Base-by-base conservation (phyloP, 2,888 invertebrate genomes). In the Deilephila elpenor region DNA sequence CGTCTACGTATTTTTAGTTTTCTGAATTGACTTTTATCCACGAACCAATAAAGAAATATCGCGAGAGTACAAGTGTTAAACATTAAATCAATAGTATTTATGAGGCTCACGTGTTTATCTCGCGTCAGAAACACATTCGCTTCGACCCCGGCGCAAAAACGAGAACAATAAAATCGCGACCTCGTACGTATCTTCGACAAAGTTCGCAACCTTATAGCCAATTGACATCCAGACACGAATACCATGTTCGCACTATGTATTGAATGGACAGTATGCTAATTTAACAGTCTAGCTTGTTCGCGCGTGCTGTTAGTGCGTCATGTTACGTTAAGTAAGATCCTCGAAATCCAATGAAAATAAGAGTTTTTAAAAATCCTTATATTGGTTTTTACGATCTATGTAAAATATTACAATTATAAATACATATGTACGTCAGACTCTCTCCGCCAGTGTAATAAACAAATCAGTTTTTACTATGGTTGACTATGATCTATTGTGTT, bases 211-310 rank as follows among this genome's bases (percentile, higher is more conserved):
- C 90, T 91, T 89, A 91, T 90, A 88, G 88, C 87, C 92, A 91
- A 93, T 93, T 93, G 93, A 93, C 93, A 94, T 92, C 90, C 87
- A 89, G 87, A 91, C 90, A 89, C 89, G 93, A 91, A 90, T 86
- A 84, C 86, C 51, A 67, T 71, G 61, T 61, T 71, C 32, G 34
- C 71, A 62, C 25, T 19, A 62, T 25, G 56, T 32, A 37, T 11
- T 19, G 56, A 71, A 25, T 32, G 61, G n/a, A 73, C 73, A 73
- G 73, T 73, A 62, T 37, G 37, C n/a, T 32, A 59, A 73, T 14
- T 32, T 67, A 11, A 34, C 32, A 56, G 25, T 11, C 32, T 71
- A 56, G 14, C 25, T 19, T 5, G 14, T 29, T 34, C 20, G 44
- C 44, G 44, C 44, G 14, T 44, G 44, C 44, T 44, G 44, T 44